phyloP scores from a whole-genome alignment of 1,140 invertebrate genomes.

The Cydia splendana region DNA sequence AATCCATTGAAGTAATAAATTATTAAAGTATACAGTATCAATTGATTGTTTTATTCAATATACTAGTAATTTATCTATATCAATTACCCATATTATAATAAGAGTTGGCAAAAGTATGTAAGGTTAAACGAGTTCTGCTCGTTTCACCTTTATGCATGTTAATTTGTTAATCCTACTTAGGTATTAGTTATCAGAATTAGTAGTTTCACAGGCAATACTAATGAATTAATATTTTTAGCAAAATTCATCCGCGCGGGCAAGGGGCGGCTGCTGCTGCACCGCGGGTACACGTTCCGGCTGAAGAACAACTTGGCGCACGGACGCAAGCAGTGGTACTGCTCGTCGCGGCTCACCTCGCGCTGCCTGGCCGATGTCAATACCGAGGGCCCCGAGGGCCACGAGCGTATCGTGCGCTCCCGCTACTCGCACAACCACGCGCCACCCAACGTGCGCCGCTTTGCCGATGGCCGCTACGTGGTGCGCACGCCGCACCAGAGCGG shows the following conservation, averaged over 20 bases:
- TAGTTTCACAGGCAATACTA: background rate
- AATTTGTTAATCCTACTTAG: background rate
- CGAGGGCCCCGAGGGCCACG: slow-evolving; percentile 72
- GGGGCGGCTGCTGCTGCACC: slow-evolving; percentile 68
- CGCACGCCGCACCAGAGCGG: slow-evolving; percentile 74
- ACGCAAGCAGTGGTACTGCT: slow-evolving; percentile 75
- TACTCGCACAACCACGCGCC: slow-evolving; percentile 74
- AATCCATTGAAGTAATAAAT: background rate
- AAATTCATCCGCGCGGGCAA: slow-evolving; percentile 76
- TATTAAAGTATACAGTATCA: background rate
- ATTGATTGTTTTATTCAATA: slow-evolving; percentile 1
- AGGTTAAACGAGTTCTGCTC: background rate
- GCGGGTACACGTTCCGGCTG: slow-evolving; percentile 72
- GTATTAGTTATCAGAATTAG: background rate
- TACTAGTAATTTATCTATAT: background rate
- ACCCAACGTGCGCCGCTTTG: slow-evolving; percentile 73
- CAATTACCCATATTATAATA: background rate
- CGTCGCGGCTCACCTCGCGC: slow-evolving; percentile 70
- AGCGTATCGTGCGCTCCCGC: slow-evolving; percentile 72
- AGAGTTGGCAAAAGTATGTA: background rate
- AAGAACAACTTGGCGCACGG: slow-evolving; percentile 75
- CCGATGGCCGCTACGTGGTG: slow-evolving; percentile 74
- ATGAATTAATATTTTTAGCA: slow-evolving; percentile 50
- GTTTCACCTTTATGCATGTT: slow-evolving; percentile 22
- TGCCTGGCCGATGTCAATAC: slow-evolving; percentile 74